Base-by-base conservation (phyloP, 2,113 vertebrate species). In the Indicator maculatus region DNA sequence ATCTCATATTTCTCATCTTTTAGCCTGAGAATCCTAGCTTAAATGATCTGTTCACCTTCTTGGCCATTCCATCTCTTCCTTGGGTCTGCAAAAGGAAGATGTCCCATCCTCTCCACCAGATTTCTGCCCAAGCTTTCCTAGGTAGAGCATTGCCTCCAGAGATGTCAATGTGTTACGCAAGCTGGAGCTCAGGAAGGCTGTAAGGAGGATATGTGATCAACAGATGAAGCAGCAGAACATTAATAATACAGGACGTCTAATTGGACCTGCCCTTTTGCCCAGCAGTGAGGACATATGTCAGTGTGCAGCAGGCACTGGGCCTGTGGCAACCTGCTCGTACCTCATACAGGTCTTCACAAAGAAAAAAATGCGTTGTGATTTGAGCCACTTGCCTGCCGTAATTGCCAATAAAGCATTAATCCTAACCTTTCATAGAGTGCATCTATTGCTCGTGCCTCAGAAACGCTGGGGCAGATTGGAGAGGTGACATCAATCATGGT, bases 241-340 rank as follows among this genome's bases (percentile, higher is more conserved):
- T 89, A 96, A 93, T 96, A 94, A 91, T 94, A 91, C 50, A 95
- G 71, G 91, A 85, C n/a, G 83, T 55, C 82, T 93, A 92, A 89
- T 53, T 90, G 88, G 75, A 39, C 8, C 24, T 94, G 61, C 56
- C 85, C 86, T 97, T 97, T 96, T 12, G 21, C 71, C 55, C 67
- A 95, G 93, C 90, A 95, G 36, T 8, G n/a, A 73, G 73, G 83
- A 71, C 55, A 26, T 84, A 47, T 52, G 65, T 84, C 89, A 95
- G 72, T 24, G 9, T 12, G 5, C 36, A 83, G 89, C 76, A 63
- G 75, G 78, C 30, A 7, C 65, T 36, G 30, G 52, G 61, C 78
- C 77, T 8, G 0, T 82, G 82, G 81, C 84, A 80, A 50, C 90
- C 76, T 75, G 31, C 79, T 95, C 88, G 89, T 69, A 70, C 78